Evolutionary conservation across 2,113 vertebrate genomes (phyloP).

Genomic region (Psittacula cyanocephala): DNA sequence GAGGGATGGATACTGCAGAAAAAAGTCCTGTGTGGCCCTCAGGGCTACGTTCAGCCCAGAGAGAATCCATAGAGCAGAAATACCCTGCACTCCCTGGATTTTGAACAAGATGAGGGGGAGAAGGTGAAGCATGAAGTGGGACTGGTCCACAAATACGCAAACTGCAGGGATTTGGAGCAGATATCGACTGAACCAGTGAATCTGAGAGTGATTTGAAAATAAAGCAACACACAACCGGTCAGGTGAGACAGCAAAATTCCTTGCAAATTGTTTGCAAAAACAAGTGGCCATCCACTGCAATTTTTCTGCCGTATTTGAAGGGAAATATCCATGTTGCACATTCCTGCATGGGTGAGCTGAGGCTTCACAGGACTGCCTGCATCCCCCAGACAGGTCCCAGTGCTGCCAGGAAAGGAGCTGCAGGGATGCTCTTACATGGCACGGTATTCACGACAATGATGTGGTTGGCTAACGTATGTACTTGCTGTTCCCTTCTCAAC

Average conservation of each 20-base stretch:
- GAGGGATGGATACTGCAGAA: background rate
- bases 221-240: background rate
- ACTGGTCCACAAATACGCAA: background rate
- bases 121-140: background rate
- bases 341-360: background rate
- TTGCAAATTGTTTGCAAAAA: background rate
- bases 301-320: conserved; percentile 41
- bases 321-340: background rate
- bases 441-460: background rate
- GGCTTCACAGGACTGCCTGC: background rate
- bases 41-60: background rate
- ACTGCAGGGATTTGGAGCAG: background rate
- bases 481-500: background rate
- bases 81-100: background rate
- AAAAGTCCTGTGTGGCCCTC: background rate
- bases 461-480: background rate
- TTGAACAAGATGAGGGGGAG: background rate
- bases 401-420: background rate
- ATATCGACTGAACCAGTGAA: background rate
- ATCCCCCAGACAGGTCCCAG: rapidly evolving
- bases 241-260: background rate
- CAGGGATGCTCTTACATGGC: background rate
- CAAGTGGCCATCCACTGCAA: conserved; percentile 3
- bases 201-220: background rate
- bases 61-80: background rate